Percentiles rank a stretch among this genome's conserved stretches.
Evolutionary conservation across 2,113 vertebrate species (phyloP).

Genomic region (Papio anubis): DNA sequence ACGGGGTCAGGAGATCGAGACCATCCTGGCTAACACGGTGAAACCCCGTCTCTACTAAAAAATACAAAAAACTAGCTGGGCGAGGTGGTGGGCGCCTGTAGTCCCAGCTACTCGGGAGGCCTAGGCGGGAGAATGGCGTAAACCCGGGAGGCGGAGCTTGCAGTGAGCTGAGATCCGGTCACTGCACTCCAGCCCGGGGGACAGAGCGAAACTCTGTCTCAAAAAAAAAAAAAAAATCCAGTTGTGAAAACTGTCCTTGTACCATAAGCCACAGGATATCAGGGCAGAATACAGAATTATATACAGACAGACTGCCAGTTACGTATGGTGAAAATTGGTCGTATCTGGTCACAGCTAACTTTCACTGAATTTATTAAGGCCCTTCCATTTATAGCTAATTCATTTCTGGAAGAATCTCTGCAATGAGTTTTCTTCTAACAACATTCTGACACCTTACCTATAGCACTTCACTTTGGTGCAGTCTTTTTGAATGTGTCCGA

Average conservation of each 20-base stretch:
- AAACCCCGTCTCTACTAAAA: too few species aligned
- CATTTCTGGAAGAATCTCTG: neutral
- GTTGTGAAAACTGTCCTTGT: neutral
- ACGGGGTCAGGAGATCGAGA: too few species aligned
- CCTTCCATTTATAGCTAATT: neutral
- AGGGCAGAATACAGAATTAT: neutral
- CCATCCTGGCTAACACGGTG: too few species aligned
- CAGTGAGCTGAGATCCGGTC: too few species aligned
- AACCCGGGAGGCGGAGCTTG: too few species aligned
- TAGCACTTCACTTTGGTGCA: conserved; percentile 99
- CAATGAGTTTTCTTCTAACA: neutral
- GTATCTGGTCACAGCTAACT: neutral
- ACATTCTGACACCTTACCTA: conserved; percentile 85
- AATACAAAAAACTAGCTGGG: too few species aligned
- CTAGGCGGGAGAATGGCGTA: too few species aligned
- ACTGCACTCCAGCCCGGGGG: too few species aligned
- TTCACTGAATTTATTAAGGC: neutral
- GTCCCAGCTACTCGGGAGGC: too few species aligned
- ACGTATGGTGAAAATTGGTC: accelerated
- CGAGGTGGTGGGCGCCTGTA: too few species aligned
- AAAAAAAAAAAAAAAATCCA: neutral
- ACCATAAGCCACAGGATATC: neutral
- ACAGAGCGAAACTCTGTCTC: too few species aligned
- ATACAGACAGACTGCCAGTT: neutral
- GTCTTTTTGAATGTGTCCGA: conserved; percentile 99